A percentile compares a stretch with the other conserved stretches of the same genome.
Evolutionary conservation across 2,888 invertebrate genomes (phyloP).

Genomic region (Leptinotarsa rubiginosa): DNA sequence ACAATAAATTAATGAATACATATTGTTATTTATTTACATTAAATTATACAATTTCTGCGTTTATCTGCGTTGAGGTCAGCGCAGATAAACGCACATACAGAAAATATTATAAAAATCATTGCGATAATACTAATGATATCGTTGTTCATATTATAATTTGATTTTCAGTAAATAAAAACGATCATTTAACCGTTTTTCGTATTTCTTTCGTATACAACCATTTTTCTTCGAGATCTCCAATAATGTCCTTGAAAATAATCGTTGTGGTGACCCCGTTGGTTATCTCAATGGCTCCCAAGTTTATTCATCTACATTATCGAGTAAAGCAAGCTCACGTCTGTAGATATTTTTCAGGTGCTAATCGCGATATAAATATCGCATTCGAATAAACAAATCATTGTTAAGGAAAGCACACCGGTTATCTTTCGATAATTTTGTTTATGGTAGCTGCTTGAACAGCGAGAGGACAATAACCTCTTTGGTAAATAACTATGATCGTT

Average conservation of each 20-base stretch:
- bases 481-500: not conserved
- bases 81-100: too few species aligned
- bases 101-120: too few species aligned
- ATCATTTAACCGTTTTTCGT: too few species aligned
- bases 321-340: slow-evolving; percentile 10
- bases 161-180: too few species aligned
- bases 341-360: slow-evolving; percentile 14
- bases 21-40: too few species aligned
- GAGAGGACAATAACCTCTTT: slow-evolving; percentile 11
- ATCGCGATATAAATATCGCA: slow-evolving; percentile 16
- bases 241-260: not conserved
- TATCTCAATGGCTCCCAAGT: not conserved
- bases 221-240: not conserved
- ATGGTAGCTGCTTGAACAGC: slow-evolving; percentile 22
- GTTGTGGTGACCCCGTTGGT: not conserved
- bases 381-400: slow-evolving; percentile 24
- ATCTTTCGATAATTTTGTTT: slow-evolving; percentile 38
- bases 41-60: too few species aligned
- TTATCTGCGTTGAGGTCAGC: too few species aligned
- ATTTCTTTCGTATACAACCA: not conserved
- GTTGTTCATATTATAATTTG: too few species aligned
- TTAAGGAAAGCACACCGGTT: slow-evolving; percentile 17
- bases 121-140: too few species aligned
- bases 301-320: not conserved
- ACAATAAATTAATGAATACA: too few species aligned